Evolutionary conservation across 2,797 vertebrate species (phyloP), one percentile per base, ranked within the genome.

Genomic region (Myotis planiceps): DNA sequence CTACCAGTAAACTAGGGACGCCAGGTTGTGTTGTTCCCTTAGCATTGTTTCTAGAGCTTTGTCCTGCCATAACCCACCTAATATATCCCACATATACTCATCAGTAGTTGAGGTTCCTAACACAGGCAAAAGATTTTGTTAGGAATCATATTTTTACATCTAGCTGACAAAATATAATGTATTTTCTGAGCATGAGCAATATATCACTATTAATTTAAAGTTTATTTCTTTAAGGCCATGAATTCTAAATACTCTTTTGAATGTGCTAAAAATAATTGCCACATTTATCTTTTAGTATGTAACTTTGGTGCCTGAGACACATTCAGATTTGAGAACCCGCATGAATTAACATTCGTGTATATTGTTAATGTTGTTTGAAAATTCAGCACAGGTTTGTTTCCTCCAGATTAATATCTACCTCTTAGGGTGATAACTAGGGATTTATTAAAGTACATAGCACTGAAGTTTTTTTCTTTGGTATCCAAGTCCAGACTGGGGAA

Each of bases 281-380:
- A 34, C 27, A n/a, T 93, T 96, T 94, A 93, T 90, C 47, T 96
- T 83, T 18, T 93, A 37, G 69, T 65, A 32, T 95, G 58, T 92
- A 81, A 88, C 66, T 72, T 72, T 74, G 88, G 21, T 95, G n/a
- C 75, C 76, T 84, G 68, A 82, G 37, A 34, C 45, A 93, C 72
- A 81, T 96, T 94, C 95, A 88, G 87, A 81, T 92, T 88, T 90
- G 79, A 97, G 80, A 74, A 80, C 55, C 34, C 49, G 51, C 6
- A 29, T 91, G 51, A 94, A 65, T 89, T 66, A 95, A 9, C n/a
- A 90, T 79, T 90, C 47, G n/a, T 89, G 0, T 76, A 6, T 81
- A 23, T 74, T 58, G 29, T 66, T 92, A 84, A 55, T 66, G 29
- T 37, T 81, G 5, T 90, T 94, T 83, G 65, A 93, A 88, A 74